Evolutionary conservation across 2,888 invertebrate species (phyloP).

Genomic region (Noctua janthina): DNA sequence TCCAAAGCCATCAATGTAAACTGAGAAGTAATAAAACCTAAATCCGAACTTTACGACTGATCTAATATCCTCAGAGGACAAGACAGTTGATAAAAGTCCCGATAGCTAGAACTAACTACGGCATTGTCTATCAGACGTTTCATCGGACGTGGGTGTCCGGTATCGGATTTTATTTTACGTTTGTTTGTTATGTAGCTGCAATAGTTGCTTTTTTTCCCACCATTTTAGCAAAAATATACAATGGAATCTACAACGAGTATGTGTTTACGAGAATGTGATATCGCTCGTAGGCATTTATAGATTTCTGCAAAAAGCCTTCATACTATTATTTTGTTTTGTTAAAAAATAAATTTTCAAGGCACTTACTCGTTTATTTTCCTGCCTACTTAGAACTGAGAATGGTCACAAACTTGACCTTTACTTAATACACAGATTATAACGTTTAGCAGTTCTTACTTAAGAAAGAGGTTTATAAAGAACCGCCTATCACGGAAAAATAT

Average conservation of each 20-base stretch:
- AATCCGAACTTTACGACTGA: constrained; percentile 62
- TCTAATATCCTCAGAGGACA: constrained; percentile 51
- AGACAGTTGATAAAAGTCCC: constrained; percentile 62
- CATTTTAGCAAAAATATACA: constrained; percentile 24
- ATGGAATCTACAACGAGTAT: background rate
- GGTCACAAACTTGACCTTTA: background rate
- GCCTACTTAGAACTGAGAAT: background rate
- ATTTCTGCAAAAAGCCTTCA: background rate
- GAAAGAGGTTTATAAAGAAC: background rate
- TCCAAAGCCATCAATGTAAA: constrained; percentile 49
- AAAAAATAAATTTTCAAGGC: background rate
- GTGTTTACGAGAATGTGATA: background rate
- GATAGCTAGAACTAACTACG: constrained; percentile 60
- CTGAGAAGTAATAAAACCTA: constrained; percentile 63
- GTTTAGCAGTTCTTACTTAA: background rate
- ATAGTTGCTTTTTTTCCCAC: constrained; percentile 58
- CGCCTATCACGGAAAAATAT: background rate
- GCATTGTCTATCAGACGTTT: constrained; percentile 70
- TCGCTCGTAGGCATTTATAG: background rate
- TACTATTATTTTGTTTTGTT: background rate
- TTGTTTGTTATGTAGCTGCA: constrained; percentile 72
- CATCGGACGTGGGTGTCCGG: constrained; percentile 77
- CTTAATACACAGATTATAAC: background rate
- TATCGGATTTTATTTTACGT: constrained; percentile 73
- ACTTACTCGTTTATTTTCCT: background rate